Evolutionary conservation across 2,888 invertebrate species (phyloP), one percentile per base, ranked within the genome.

Genomic region (Frankliniella intonsa): DNA sequence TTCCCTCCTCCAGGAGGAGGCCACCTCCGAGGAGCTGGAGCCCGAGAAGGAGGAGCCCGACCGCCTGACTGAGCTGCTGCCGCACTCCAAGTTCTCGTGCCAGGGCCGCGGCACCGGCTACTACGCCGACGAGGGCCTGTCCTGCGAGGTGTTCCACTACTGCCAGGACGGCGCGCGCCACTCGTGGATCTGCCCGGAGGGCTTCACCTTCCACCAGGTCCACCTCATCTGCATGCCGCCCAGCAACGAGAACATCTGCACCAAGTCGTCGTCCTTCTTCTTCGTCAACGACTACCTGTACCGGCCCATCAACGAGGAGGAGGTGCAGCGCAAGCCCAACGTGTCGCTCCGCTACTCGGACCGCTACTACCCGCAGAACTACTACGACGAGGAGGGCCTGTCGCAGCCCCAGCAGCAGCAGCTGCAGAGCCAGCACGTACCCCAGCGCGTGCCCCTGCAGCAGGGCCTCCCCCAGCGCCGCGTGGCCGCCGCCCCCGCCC

Each of bases 161-260:
- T 97, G 97, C 87, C 95, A 96, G 87, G 96, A 95, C 85, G 94
- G 93, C 85, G 94, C 94, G 69, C 94, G 93, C 86, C 96, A 97
- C 88, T 96, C 96, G 3, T 97, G 97, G 96, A 93, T 97, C 86
- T 97, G 97, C 86, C 97, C 97, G 0, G 95, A 96, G 86, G 96
- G 96, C 82, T 96, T 97, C 87, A 92, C 93, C 81, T 95, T 95
- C 92, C 95, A 95, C 86, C 94, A 94, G 91, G 95, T 97, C 19
- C 97, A 97, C 87, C 89, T 97, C 84, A 97, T 97, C 87, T 97
- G 97, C 89, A 96, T 97, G 94, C 96, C 96, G 7, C 95, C 96
- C 8, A 94, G 93, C 50, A 93, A 93, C 83, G 97, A 97, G 86
- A 96, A 94, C 88, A 95, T 94, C 86, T 97, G 97, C 89, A 93